These are phyloP conservation scores for Catharus ustulatus DNA, from an alignment of 2,797 vertebrate genomes.

Conservation along the genomic window DNA sequence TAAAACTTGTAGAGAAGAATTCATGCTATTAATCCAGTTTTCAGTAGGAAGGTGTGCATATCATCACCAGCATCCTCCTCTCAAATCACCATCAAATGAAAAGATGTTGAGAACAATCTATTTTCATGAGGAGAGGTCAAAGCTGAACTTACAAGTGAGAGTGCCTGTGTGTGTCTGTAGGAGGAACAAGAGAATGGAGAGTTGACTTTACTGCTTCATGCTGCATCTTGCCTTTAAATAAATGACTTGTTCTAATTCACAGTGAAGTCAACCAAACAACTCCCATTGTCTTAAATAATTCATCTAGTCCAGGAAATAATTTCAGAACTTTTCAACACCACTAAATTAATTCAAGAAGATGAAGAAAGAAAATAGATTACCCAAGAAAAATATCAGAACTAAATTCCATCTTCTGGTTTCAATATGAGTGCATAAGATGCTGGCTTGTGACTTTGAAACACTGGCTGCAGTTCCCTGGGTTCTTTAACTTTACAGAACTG, in stretches of 20 bases:
- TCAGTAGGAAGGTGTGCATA: background rate
- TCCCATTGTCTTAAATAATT: slow-evolving; percentile 43
- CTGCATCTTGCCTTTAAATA: background rate
- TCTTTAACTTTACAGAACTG: background rate
- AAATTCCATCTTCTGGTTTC: slow-evolving; percentile 17
- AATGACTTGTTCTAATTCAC: slow-evolving; percentile 12
- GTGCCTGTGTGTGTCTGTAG: background rate
- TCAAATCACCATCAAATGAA: background rate
- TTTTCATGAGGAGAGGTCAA: background rate
- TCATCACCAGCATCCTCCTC: background rate
- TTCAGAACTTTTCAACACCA: slow-evolving; percentile 48
- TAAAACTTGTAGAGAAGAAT: background rate
- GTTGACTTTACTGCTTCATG: background rate
- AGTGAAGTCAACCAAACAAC: slow-evolving; percentile 37
- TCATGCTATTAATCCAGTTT: background rate
- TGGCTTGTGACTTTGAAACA: background rate
- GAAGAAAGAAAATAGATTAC: slow-evolving; percentile 3
- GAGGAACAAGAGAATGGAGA: background rate
- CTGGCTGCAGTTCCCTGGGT: background rate
- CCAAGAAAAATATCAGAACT: background rate
- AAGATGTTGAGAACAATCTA: background rate
- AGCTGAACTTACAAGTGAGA: background rate
- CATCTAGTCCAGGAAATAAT: slow-evolving; percentile 21
- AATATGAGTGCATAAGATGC: background rate
- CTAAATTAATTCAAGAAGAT: slow-evolving; percentile 38